A percentile compares a stretch with the other conserved stretches of the same genome.
These are phyloP conservation scores for Ptychadena robeensis DNA, from an alignment of 2,797 vertebrate genomes.

Conservation along the genomic window DNA sequence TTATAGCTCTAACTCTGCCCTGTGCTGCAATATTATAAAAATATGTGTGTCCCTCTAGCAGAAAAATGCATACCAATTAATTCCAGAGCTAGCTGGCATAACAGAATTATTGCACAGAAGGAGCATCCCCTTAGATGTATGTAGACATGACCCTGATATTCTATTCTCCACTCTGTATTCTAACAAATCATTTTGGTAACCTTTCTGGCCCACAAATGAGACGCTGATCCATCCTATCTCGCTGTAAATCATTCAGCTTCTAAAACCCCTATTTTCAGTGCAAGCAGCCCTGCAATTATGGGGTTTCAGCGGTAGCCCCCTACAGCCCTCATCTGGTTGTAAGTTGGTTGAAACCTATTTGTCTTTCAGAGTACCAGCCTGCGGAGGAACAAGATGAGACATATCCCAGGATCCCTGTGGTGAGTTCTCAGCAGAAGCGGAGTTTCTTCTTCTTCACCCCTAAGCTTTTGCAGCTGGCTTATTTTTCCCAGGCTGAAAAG, in stretches of 20 bases:
- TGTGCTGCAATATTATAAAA: constrained; percentile 11
- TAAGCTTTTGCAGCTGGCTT: constrained; percentile 58
- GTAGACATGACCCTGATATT: constrained; percentile 10
- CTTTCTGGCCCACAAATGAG: constrained; percentile 41
- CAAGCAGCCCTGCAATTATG: constrained; percentile 55
- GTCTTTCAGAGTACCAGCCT: constrained; percentile 59
- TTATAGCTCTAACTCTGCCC: not conserved
- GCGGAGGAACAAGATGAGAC: constrained; percentile 55
- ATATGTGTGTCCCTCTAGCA: constrained; percentile 20
- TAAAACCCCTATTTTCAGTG: constrained; percentile 51
- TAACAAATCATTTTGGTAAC: constrained; percentile 34
- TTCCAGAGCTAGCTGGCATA: constrained; percentile 10
- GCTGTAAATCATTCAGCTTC: constrained; percentile 47
- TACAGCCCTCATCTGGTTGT: constrained; percentile 56
- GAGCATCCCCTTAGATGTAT: constrained; percentile 16
- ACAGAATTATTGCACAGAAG: constrained; percentile 37
- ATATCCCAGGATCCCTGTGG: constrained; percentile 53
- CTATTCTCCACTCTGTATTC: constrained; percentile 27
- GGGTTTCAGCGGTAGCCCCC: constrained; percentile 60
- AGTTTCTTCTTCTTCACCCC: constrained; percentile 58
- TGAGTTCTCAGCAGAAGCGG: constrained; percentile 56
- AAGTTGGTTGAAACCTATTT: constrained; percentile 60
- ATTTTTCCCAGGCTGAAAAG: constrained; percentile 60
- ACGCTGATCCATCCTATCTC: constrained; percentile 45
- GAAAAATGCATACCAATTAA: constrained; percentile 20